These are phyloP conservation scores for Platygyra sinensis DNA, from an alignment of 64 coral and sea anemone genomes.

Conservation along the genomic window DNA sequence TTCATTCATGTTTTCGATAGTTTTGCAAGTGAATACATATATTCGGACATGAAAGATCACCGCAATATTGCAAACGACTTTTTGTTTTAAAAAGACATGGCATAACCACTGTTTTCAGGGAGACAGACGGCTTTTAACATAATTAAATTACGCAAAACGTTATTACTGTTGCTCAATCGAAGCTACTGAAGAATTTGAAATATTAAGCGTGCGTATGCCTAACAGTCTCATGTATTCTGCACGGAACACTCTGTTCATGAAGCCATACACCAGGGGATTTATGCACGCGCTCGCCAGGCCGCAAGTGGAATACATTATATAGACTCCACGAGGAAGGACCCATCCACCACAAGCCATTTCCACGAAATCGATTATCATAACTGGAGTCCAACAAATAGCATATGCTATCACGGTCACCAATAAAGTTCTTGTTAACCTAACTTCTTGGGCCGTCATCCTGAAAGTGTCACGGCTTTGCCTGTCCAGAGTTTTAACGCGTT, in stretches of 20 bases:
- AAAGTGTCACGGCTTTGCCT: background rate
- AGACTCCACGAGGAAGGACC: background rate
- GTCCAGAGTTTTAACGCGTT: background rate
- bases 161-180: background rate
- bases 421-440: conserved; percentile 8
- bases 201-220: background rate
- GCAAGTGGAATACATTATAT: conserved; percentile 30
- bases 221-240: conserved; percentile 10
- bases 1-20: no score
- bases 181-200: background rate
- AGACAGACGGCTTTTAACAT: no score
- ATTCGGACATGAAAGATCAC: no score
- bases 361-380: conserved; percentile 21
- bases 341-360: background rate
- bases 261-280: conserved; percentile 36
- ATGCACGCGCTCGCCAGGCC: background rate
- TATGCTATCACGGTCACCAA: conserved; percentile 17
- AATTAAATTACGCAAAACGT: background rate
- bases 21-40: no score
- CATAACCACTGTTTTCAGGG: no score
- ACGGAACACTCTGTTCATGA: conserved; percentile 37
- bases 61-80: no score
- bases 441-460: conserved; percentile 10
- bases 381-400: conserved; percentile 24
- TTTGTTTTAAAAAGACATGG: no score